Percentiles rank a stretch among this genome's conserved stretches.
Conservation (phyloP, 2,797 vertebrate species). For the Podarcis siculus region DNA sequence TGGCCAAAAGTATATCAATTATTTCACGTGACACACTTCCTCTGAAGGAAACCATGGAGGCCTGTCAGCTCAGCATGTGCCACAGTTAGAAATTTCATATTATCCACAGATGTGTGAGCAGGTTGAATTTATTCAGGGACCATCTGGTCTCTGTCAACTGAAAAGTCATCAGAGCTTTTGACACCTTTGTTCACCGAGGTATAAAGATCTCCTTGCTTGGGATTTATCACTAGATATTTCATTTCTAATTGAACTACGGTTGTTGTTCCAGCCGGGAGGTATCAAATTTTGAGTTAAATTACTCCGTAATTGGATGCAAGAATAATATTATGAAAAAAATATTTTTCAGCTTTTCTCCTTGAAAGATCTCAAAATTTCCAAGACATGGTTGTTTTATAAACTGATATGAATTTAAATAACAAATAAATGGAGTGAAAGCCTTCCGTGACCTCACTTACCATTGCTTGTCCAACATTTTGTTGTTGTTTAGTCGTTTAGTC, state of each 20-base stretch:
- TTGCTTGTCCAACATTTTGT: not conserved
- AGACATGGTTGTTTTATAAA: not conserved
- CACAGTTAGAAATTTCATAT: not conserved
- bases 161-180: not conserved
- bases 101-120: not conserved
- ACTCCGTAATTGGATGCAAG: not conserved
- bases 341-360: not conserved
- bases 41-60: not conserved
- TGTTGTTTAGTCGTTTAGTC: too few species aligned
- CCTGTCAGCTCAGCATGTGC: not conserved
- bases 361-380: not conserved
- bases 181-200: not conserved
- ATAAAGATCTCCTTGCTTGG: not conserved
- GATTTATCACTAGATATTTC: slow-evolving; percentile 7
- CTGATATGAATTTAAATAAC: not conserved
- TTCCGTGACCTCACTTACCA: not conserved
- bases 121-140: not conserved
- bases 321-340: not conserved
- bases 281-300: not conserved
- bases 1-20: not conserved
- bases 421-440: not conserved
- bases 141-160: slow-evolving; percentile 4
- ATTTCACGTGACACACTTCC: not conserved
- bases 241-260: not conserved
- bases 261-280: not conserved